Evolutionary conservation across 2,888 invertebrate species (phyloP).

Genomic region (Hemaris fuciformis): DNA sequence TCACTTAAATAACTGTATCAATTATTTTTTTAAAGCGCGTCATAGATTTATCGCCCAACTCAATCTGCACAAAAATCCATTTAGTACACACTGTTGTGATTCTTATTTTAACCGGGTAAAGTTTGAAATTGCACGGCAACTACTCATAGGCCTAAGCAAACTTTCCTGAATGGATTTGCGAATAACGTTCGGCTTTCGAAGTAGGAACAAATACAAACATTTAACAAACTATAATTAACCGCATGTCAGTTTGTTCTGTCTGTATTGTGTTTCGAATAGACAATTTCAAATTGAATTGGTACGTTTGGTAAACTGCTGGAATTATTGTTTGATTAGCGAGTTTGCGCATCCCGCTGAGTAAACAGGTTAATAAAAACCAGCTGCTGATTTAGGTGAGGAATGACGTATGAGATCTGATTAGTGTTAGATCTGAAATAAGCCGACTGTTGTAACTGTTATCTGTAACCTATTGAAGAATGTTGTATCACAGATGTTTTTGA

Average conservation of each 20-base stretch:
- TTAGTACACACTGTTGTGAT: background rate
- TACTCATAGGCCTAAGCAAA: background rate
- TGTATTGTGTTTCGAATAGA: slow-evolving; percentile 24
- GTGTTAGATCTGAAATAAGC: background rate
- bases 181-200: slow-evolving; percentile 30
- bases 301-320: slow-evolving; percentile 3
- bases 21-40: background rate
- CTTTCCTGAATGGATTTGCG: slow-evolving; percentile 32
- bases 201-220: slow-evolving; percentile 28
- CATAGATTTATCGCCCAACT: background rate
- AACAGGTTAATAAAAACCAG: background rate
- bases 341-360: background rate
- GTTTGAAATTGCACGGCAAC: background rate
- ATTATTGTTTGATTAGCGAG: slow-evolving; percentile 1
- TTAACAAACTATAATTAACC: slow-evolving; percentile 33
- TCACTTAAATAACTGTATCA: no score
- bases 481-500: no score
- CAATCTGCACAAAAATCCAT: background rate
- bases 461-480: no score
- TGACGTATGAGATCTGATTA: background rate
- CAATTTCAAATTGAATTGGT: slow-evolving; percentile 11
- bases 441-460: background rate
- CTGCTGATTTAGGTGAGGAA: background rate
- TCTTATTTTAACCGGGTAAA: background rate
- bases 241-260: slow-evolving; percentile 22